phyloP scores from a whole-genome alignment of 2,797 vertebrate genomes.

The Sebastes steindachneri region DNA sequence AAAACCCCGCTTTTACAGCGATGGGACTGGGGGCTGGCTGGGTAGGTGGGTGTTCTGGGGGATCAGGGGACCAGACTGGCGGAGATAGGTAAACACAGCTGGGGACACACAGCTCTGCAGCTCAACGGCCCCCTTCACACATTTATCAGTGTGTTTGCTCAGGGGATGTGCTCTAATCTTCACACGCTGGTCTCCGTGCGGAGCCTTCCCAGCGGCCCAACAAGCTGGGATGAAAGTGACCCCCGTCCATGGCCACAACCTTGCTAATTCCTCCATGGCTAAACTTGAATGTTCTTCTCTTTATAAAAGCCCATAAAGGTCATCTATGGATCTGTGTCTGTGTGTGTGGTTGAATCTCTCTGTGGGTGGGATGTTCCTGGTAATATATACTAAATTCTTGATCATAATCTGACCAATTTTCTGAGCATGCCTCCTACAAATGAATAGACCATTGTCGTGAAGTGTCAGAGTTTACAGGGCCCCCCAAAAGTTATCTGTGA shows the following conservation, averaged over 20 bases:
- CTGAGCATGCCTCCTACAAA: neutral
- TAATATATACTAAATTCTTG: slow-evolving; percentile 23
- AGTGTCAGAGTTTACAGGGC: neutral
- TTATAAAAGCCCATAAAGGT: slow-evolving; percentile 43
- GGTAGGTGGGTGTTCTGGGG: slow-evolving; percentile 46
- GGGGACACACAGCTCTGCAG: slow-evolving; percentile 61
- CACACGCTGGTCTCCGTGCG: slow-evolving; percentile 52
- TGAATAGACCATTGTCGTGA: neutral
- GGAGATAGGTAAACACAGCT: slow-evolving; percentile 82
- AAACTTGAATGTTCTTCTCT: slow-evolving; percentile 57
- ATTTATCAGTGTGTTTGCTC: slow-evolving; percentile 80
- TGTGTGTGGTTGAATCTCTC: slow-evolving; percentile 41
- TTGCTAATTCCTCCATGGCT: slow-evolving; percentile 59
- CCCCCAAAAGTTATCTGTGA: neutral
- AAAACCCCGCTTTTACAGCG: slow-evolving; percentile 2
- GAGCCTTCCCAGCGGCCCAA: slow-evolving; percentile 42
- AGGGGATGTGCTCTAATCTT: slow-evolving; percentile 80
- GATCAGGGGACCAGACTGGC: slow-evolving; percentile 52
- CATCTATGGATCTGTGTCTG: slow-evolving; percentile 42
- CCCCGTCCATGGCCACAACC: slow-evolving; percentile 40
- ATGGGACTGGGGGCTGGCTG: neutral
- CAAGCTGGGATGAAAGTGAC: slow-evolving; percentile 65
- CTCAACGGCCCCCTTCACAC: slow-evolving; percentile 55
- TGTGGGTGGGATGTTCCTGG: slow-evolving; percentile 63
- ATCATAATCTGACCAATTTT: slow-evolving; percentile 22